These are phyloP conservation scores for Sebastes hubbsi DNA, from an alignment of 2,797 vertebrate genomes.

Conservation along the genomic window DNA sequence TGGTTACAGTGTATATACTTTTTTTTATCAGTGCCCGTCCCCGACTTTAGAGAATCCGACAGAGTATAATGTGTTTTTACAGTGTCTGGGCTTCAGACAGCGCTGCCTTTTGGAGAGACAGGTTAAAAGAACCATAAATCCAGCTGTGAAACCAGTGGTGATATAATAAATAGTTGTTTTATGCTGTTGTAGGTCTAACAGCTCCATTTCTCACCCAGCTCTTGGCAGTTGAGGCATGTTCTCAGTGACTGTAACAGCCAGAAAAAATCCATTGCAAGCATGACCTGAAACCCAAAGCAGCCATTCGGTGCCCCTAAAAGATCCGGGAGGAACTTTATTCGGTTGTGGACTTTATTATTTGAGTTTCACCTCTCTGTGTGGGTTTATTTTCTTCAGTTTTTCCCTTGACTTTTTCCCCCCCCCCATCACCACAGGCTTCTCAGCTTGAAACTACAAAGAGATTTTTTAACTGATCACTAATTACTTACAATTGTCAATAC, in stretches of 20 bases:
- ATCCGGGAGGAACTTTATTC: slow-evolving; percentile 22
- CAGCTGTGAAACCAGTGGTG: slow-evolving; percentile 50
- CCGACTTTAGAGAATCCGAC: background rate
- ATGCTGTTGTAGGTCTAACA: slow-evolving; percentile 65
- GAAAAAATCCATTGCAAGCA: slow-evolving; percentile 64
- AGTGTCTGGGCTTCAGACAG: slow-evolving; percentile 44
- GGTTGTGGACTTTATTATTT: slow-evolving; percentile 35
- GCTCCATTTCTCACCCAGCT: slow-evolving; percentile 65
- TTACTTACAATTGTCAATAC: slow-evolving; percentile 11
- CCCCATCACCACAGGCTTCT: background rate
- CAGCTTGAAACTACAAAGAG: background rate
- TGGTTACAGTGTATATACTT: background rate
- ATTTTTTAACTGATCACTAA: slow-evolving; percentile 22
- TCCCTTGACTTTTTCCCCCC: no score
- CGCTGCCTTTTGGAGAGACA: slow-evolving; percentile 46
- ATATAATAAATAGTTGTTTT: slow-evolving; percentile 75
- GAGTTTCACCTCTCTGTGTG: slow-evolving; percentile 8
- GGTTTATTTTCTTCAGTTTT: slow-evolving; percentile 11
- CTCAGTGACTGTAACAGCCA: slow-evolving; percentile 58
- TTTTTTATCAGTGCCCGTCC: slow-evolving; percentile 5
- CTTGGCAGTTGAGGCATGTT: slow-evolving; percentile 62
- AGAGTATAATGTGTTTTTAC: slow-evolving; percentile 38
- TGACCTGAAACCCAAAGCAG: slow-evolving; percentile 67
- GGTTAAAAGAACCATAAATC: slow-evolving; percentile 74
- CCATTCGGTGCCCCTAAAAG: slow-evolving; percentile 17